Evolutionary conservation across 2,797 vertebrate genomes (phyloP).

Genomic region (Onychomys leucogaster): DNA sequence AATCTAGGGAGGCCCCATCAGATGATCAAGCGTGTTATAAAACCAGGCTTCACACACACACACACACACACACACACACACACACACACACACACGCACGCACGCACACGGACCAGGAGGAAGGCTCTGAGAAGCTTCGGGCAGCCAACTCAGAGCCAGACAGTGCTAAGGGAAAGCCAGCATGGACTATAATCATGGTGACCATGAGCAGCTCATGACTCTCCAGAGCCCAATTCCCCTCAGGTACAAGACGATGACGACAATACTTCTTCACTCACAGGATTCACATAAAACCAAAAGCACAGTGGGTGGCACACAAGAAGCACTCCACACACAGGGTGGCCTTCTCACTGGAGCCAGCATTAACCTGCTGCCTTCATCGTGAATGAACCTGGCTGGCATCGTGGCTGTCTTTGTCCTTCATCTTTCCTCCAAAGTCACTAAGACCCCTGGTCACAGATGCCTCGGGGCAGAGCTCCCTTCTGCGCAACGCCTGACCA

Average conservation of each 20-base stretch:
- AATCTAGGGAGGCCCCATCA: background rate
- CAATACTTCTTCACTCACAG: background rate
- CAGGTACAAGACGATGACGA: background rate
- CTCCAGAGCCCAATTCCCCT: background rate
- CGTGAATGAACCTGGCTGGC: background rate
- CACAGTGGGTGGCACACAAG: fast-evolving
- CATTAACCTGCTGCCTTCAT: background rate
- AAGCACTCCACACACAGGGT: fast-evolving
- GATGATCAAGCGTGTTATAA: background rate
- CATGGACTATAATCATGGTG: background rate
- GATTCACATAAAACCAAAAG: background rate
- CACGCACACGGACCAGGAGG: background rate
- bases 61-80: too few species aligned
- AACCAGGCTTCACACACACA: too few species aligned
- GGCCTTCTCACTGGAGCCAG: background rate
- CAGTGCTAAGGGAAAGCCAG: background rate
- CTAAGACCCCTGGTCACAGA: background rate
- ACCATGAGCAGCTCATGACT: background rate
- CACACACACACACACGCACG: too few species aligned
- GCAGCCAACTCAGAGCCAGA: background rate
- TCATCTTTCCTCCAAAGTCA: background rate
- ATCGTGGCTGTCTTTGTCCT: background rate
- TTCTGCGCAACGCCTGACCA: background rate
- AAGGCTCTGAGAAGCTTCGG: background rate
- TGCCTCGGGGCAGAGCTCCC: background rate